Evolutionary conservation across 2,888 invertebrate genomes (phyloP), one percentile per base, ranked within the genome.

Genomic region (Yponomeuta cagnagella): DNA sequence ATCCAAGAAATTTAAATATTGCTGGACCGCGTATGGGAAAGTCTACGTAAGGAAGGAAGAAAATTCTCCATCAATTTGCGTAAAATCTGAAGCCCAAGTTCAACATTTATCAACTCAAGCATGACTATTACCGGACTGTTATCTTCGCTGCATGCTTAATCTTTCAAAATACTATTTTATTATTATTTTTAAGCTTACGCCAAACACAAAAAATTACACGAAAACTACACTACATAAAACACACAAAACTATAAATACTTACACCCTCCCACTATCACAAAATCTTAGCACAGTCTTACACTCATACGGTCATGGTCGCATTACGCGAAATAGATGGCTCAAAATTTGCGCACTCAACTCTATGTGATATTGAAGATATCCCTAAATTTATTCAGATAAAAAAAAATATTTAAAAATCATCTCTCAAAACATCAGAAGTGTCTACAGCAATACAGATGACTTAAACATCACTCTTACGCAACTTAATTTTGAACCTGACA

Each of bases 11-110:
- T 23, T 23, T 23, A 70, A 73, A 23, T 73, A 71, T 68, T 73
- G 74, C 65, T 75, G 73, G 73, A 73, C 74, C 0, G 69, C 71
- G 1, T 73, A 71, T 33, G 74, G 74, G 10, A 72, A 71, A 69
- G 70, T 72, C 2, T 73, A 71, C 30, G 69, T 73, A 30, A 66
- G 73, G 65, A 65, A 70, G 52, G 69, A 71, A 0, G 72, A 73
- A 63, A 71, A 65, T 33, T 58, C 72, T 4, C 73, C 69, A 58
- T 71, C 69, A 37, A 74, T 73, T 48, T 30, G 15, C 9, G 69
- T 73, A 12, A 72, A 70, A 31, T 48, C 15, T 43, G 71, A 73
- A 30, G 68, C 48, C 2, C 70, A 74, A 33, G 52, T 70, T 0
- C 58, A 70, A 1, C 37, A 64, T 8, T 48, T 73, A 2, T 23